These are phyloP conservation scores for Erpobdella octoculata DNA, from an alignment of 2,888 invertebrate genomes.

Conservation along the genomic window DNA sequence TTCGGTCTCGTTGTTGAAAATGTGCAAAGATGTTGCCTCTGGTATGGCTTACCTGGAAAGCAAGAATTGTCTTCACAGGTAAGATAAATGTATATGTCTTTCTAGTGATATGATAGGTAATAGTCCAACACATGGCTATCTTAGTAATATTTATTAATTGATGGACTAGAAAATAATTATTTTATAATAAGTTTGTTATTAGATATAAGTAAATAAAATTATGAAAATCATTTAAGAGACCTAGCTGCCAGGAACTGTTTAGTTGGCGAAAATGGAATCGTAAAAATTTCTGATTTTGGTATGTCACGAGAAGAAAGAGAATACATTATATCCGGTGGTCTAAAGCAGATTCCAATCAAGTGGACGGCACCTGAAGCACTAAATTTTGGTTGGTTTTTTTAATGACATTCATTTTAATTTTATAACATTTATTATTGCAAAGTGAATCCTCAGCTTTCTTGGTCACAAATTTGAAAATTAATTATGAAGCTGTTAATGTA, in stretches of 20 bases:
- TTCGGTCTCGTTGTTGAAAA: slow-evolving; percentile 55
- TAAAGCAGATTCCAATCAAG: slow-evolving; percentile 96
- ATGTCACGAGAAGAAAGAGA: slow-evolving; percentile 95
- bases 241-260: slow-evolving; percentile 88
- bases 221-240: slow-evolving; percentile 61
- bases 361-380: slow-evolving; percentile 96
- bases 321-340: slow-evolving; percentile 90
- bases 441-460: background rate
- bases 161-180: background rate
- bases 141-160: background rate
- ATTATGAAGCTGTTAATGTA: no score
- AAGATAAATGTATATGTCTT: no score
- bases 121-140: background rate
- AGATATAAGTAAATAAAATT: no score
- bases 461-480: background rate
- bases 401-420: slow-evolving; percentile 9
- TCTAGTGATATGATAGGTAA: no score
- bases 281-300: slow-evolving; percentile 94
- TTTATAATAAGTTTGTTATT: no score
- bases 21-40: slow-evolving; percentile 87
- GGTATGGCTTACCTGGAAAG: slow-evolving; percentile 92
- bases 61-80: slow-evolving; percentile 82
- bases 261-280: slow-evolving; percentile 68
- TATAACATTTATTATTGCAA: slow-evolving; percentile 31
- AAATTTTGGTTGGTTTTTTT: slow-evolving; percentile 66